phyloP scores from a whole-genome alignment of 2,888 invertebrate species.

The Caprella mutica region DNA sequence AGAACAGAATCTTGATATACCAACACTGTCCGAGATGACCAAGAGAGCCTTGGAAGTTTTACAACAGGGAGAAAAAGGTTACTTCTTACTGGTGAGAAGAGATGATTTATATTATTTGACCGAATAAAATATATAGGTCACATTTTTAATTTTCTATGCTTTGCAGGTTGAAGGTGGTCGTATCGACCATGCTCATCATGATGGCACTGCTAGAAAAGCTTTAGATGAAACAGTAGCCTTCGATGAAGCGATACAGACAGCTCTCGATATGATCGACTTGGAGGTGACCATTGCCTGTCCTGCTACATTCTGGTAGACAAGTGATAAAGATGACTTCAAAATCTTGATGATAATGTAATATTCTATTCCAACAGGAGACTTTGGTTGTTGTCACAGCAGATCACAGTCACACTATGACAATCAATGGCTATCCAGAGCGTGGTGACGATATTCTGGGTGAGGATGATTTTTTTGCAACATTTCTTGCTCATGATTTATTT shows the following conservation, averaged over 20 bases:
- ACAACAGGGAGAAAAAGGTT: constrained; percentile 26
- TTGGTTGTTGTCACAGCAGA: constrained; percentile 66
- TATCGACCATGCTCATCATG: constrained; percentile 68
- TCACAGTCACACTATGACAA: constrained; percentile 65
- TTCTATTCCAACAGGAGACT: constrained; percentile 51
- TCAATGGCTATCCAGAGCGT: constrained; percentile 61
- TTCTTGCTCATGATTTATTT: too few species aligned
- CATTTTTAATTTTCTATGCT: too few species aligned
- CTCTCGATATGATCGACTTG: constrained; percentile 47
- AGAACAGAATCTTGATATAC: constrained; percentile 34
- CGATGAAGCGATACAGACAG: constrained; percentile 54
- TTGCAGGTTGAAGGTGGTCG: constrained; percentile 48
- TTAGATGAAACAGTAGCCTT: constrained; percentile 69
- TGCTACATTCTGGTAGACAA: not conserved
- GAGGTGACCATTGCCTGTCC: constrained; percentile 16
- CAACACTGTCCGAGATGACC: constrained; percentile 43
- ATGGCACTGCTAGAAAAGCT: constrained; percentile 55
- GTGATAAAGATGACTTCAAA: too few species aligned
- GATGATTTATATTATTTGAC: too few species aligned
- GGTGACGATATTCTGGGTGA: constrained; percentile 60
- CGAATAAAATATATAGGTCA: too few species aligned
- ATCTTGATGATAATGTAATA: not conserved
- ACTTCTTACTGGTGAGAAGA: constrained; percentile 27
- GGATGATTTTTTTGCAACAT: too few species aligned
- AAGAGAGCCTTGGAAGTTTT: constrained; percentile 42